Conservation (phyloP, 2,113 vertebrate genomes). For the Gymnocephalus cernua region DNA sequence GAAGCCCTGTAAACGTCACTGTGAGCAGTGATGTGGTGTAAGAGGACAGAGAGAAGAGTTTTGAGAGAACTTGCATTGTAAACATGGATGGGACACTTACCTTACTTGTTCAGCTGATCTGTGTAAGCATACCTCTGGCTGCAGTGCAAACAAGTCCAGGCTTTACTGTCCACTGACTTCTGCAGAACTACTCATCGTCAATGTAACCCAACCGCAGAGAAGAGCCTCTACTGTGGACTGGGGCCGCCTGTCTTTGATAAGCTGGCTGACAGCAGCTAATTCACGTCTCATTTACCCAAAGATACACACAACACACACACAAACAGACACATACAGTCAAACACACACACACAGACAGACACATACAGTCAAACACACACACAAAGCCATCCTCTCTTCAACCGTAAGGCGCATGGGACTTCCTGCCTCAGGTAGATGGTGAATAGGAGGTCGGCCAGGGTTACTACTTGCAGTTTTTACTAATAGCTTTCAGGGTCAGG, state of each 20-base stretch:
- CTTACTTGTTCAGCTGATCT: conserved; percentile 90
- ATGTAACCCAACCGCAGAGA: conserved; percentile 98
- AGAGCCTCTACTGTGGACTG: conserved; percentile 93
- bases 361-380: conserved; percentile 30
- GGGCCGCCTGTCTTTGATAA: conserved; percentile 79
- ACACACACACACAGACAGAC: conserved; percentile 7
- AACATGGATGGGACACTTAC: conserved; percentile 92
- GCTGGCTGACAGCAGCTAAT: conserved; percentile 83
- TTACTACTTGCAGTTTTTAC: neutral
- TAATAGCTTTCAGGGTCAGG: neutral
- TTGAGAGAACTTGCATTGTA: conserved; percentile 83
- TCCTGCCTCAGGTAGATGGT: conserved; percentile 36
- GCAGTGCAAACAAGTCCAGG: conserved; percentile 99
- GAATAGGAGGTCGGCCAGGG: conserved; percentile 1
- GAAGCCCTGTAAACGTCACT: conserved; percentile 84
- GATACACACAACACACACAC: conserved; percentile 70
- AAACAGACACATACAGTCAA: conserved; percentile 28
- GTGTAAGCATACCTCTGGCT: conserved; percentile 98
- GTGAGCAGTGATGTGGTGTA: conserved; percentile 49
- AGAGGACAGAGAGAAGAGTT: conserved; percentile 58
- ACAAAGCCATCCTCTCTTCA: conserved; percentile 51
- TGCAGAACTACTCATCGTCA: conserved; percentile 99
- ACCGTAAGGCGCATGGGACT: conserved; percentile 39
- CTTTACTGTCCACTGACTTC: conserved; percentile 99
- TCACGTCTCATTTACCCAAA: conserved; percentile 73